Evolutionary conservation across 2,888 invertebrate genomes (phyloP).

Genomic region (Coleophora flavipennella): DNA sequence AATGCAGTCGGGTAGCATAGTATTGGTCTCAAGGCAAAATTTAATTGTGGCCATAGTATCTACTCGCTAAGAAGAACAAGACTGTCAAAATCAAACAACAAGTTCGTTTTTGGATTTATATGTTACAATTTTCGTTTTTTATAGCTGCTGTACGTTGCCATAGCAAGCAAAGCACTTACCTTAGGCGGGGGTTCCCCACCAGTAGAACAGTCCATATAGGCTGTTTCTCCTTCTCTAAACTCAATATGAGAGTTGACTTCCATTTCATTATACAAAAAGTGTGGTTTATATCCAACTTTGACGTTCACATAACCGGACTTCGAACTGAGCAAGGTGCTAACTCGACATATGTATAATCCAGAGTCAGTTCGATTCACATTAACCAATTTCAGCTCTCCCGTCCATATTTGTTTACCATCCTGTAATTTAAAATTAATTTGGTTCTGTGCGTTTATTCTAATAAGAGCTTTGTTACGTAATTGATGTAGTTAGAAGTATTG

Average conservation of each 20-base stretch:
- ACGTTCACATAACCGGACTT: constrained; percentile 22
- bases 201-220: constrained; percentile 28
- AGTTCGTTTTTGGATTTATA: too few species aligned
- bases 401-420: constrained; percentile 19
- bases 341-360: constrained; percentile 39
- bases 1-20: too few species aligned
- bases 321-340: constrained; percentile 23
- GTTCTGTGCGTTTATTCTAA: too few species aligned
- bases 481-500: too few species aligned
- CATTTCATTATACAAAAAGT: constrained; percentile 21
- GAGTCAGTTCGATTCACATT: constrained; percentile 21
- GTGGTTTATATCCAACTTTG: constrained; percentile 30
- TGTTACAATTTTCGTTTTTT: too few species aligned
- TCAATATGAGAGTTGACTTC: constrained; percentile 21
- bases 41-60: too few species aligned
- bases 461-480: too few species aligned
- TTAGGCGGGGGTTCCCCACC: constrained; percentile 26
- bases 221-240: constrained; percentile 14
- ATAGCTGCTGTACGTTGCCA: not conserved
- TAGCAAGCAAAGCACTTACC: constrained; percentile 19
- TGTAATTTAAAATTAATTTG: constrained; percentile 15
- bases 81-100: too few species aligned
- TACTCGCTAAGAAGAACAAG: too few species aligned
- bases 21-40: too few species aligned
- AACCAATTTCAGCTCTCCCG: constrained; percentile 20